A percentile compares a stretch with the other conserved stretches of the same genome.
Evolutionary conservation across 2,797 vertebrate genomes (phyloP).

Genomic region (Sternarchorhynchus goeldii): DNA sequence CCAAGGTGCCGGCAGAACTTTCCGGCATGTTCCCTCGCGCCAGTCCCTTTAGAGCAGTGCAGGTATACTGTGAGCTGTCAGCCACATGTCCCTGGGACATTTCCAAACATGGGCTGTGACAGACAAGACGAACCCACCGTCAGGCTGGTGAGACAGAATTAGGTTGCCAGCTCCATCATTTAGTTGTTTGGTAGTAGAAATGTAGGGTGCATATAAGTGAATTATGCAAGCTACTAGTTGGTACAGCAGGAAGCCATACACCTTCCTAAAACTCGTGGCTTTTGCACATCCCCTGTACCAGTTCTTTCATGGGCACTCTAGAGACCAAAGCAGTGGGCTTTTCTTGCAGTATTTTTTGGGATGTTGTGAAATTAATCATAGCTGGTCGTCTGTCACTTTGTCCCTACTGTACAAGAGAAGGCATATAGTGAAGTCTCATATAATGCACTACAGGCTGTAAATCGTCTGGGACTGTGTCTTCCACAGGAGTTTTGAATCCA

Average conservation of each 20-base stretch:
- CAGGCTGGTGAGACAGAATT: conserved; percentile 10
- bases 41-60: not conserved
- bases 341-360: not conserved
- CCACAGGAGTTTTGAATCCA: too few species aligned
- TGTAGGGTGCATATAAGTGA: not conserved
- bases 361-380: not conserved
- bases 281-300: not conserved
- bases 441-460: not conserved
- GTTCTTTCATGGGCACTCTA: conserved; percentile 2
- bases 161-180: not conserved
- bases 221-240: not conserved
- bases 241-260: not conserved
- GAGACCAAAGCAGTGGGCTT: not conserved
- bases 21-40: too few species aligned
- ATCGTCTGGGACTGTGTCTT: not conserved
- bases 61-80: not conserved
- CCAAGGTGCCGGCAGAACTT: not conserved
- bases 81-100: not conserved
- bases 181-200: not conserved
- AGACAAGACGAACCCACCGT: not conserved
- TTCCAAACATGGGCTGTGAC: not conserved
- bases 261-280: not conserved
- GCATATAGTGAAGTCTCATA: not conserved
- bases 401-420: not conserved
- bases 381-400: not conserved